phyloP scores from a whole-genome alignment of 2,113 vertebrate genomes.

The Paratilapia polleni region DNA sequence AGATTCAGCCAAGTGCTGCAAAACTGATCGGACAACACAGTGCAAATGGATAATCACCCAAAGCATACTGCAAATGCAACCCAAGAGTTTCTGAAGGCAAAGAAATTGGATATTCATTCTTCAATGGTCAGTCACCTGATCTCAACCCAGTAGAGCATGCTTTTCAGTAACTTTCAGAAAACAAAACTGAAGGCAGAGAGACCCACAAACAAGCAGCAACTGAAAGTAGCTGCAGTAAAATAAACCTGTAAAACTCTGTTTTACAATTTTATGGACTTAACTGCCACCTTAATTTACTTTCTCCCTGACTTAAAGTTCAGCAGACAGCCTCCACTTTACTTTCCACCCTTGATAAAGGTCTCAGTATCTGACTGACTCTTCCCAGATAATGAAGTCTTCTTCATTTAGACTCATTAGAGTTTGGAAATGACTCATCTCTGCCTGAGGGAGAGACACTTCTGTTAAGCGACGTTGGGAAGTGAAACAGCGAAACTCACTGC shows the following conservation, averaged over 20 bases:
- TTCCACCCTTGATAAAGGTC: not conserved
- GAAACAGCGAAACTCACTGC: constrained; percentile 24
- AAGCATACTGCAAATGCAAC: no score
- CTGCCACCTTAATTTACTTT: not conserved
- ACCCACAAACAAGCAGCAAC: not conserved
- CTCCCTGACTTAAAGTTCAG: not conserved
- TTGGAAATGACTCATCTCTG: constrained; percentile 46
- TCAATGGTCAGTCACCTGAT: not conserved
- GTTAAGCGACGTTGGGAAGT: constrained; percentile 36
- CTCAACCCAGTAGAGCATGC: no score
- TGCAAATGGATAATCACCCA: no score
- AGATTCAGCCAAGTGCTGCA: not conserved
- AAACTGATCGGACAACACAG: not conserved
- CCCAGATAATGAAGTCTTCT: constrained; percentile 32
- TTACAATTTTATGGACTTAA: not conserved
- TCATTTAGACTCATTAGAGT: constrained; percentile 55
- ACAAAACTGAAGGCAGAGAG: not conserved
- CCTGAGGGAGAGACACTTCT: constrained; percentile 31
- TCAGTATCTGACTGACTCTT: constrained; percentile 6
- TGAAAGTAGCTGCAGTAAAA: not conserved
- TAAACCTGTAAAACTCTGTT: not conserved
- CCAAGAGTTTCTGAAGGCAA: no score
- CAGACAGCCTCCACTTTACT: not conserved
- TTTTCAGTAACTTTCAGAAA: no score
- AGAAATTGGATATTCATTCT: not conserved